Evolutionary conservation across 1,140 invertebrate species (phyloP), one percentile per base, ranked within the genome.

Genomic region (Drosophila paulistorum): DNA sequence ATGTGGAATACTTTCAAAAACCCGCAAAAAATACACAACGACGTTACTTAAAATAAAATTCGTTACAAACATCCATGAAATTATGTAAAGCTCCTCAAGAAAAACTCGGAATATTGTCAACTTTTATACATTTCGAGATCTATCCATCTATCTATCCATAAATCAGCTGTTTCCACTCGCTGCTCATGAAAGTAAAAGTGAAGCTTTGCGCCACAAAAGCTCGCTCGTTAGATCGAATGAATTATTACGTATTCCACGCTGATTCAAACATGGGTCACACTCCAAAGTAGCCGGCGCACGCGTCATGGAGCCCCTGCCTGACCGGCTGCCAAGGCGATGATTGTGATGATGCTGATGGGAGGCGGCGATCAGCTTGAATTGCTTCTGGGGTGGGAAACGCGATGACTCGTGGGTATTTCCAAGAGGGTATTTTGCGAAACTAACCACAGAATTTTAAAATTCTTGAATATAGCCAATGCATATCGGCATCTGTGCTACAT

Each of bases 121-220:
- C 42, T 39, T 26, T 17, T 10, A n/a, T 7, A 39, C 37, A 39
- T 41, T 17, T 64, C 41, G 17, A 30, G 7, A 2, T 30, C 10
- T 1, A 39, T 30, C 30, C 30, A 30, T 7, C 30, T 20, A 41
- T 3, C n/a, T 14, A 13, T 68, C 10, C n/a, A 11, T 0, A 17
- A 23, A 37, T 26, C 65, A 63, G 13, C 35, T 68, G 71, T 58
- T 59, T 1, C 17, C 1, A 30, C n/a, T 51, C 67, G 69, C 23
- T 64, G 26, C 54, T 23, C 35, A 17, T 64, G 80, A 89, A 89
- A 89, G 74, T 69, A 89, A 89, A 74, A 87, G 83, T 83, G 35
- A 65, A 70, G 77, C 58, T 71, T 37, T 13, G 11, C 3, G 10
- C 37, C 41, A 41, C 41, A 77, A 75, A 75, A 77, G 45, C 57